A percentile compares a stretch with the other conserved stretches of the same genome.
Evolutionary conservation across 2,797 vertebrate species (phyloP).

Genomic region (Neomorphus geoffroyi): DNA sequence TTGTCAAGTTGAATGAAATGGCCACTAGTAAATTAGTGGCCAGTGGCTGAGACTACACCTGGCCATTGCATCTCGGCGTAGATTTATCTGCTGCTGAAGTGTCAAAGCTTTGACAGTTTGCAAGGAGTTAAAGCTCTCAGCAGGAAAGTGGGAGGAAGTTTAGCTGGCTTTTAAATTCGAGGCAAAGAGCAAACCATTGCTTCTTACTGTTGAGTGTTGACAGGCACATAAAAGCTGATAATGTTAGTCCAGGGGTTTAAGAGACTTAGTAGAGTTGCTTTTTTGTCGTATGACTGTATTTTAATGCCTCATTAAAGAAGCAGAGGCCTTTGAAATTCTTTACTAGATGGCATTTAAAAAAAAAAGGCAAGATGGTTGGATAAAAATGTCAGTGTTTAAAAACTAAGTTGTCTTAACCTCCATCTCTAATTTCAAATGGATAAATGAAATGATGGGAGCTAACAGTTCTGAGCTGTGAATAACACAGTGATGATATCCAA

Average conservation of each 20-base stretch:
- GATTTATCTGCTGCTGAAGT: constrained; percentile 70
- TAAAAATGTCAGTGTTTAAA: constrained; percentile 61
- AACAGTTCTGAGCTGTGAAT: constrained; percentile 3
- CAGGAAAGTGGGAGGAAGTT: constrained; percentile 76
- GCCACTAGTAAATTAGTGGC: constrained; percentile 29
- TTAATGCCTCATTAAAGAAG: constrained; percentile 78
- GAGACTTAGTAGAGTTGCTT: constrained; percentile 80
- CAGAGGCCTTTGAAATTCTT: constrained; percentile 79
- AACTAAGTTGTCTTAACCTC: constrained; percentile 20
- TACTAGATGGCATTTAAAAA: constrained; percentile 64
- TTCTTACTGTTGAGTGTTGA: constrained; percentile 82
- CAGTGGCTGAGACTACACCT: constrained; percentile 26
- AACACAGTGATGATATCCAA: not conserved
- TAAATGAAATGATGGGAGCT: not conserved
- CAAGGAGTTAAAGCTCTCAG: constrained; percentile 83
- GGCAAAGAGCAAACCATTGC: constrained; percentile 72
- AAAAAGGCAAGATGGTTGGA: constrained; percentile 20
- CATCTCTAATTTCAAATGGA: constrained; percentile 18
- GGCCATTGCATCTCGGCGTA: constrained; percentile 18
- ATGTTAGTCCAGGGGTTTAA: constrained; percentile 83
- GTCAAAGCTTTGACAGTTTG: constrained; percentile 71
- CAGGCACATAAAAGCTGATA: constrained; percentile 91
- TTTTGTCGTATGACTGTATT: constrained; percentile 84
- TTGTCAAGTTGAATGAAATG: constrained; percentile 23
- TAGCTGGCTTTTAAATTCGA: constrained; percentile 73